phyloP scores from a whole-genome alignment of 2,797 vertebrate species.

The Alauda arvensis region DNA sequence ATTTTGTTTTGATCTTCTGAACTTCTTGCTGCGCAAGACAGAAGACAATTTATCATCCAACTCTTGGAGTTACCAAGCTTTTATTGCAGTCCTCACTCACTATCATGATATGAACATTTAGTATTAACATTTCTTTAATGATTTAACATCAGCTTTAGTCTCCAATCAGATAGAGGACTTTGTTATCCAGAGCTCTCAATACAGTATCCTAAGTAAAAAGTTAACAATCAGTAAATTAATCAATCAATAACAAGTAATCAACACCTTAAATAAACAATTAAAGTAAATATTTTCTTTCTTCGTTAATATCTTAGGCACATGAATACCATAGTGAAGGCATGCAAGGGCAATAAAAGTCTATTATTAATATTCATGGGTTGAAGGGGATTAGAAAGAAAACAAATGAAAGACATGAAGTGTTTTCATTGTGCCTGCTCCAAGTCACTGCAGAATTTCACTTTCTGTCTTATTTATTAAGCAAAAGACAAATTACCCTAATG shows the following conservation, averaged over 20 bases:
- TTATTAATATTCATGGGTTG: not conserved
- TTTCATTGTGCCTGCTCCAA: constrained; percentile 21
- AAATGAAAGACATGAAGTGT: not conserved
- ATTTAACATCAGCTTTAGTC: not conserved
- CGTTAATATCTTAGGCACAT: not conserved
- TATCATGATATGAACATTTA: not conserved
- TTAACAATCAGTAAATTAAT: not conserved
- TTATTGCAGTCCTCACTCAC: not conserved
- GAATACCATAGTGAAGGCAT: not conserved
- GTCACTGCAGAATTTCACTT: constrained; percentile 43
- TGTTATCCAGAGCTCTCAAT: not conserved
- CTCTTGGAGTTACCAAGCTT: not conserved
- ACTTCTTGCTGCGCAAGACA: not conserved
- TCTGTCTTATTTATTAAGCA: constrained; percentile 38
- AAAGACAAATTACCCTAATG: constrained; percentile 61
- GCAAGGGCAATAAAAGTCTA: constrained; percentile 4
- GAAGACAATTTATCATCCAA: not conserved
- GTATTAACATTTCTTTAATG: not conserved
- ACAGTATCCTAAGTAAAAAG: not conserved
- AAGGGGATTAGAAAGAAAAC: not conserved
- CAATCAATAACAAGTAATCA: not conserved
- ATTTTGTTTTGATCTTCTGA: not conserved
- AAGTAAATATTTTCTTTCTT: not conserved
- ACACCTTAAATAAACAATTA: not conserved
- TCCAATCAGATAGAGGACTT: not conserved